Percentiles rank a stretch among this genome's conserved stretches.
These are phyloP conservation scores for Cyprinodon brontotheroides DNA, from an alignment of 2,113 vertebrate genomes.

Conservation along the genomic window DNA sequence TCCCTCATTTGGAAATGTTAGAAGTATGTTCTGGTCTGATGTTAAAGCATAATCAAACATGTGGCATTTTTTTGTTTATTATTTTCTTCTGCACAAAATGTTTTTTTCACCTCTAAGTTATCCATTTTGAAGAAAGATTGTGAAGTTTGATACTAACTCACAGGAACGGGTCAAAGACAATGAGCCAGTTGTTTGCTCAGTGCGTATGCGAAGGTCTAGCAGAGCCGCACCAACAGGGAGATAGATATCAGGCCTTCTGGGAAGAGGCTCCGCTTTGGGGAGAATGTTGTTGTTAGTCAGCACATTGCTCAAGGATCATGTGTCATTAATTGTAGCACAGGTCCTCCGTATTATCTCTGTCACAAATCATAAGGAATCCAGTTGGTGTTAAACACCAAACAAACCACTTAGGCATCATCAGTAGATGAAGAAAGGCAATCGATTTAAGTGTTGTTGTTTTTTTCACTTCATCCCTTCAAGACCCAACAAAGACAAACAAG, in stretches of 20 bases:
- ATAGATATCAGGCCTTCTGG: conserved; percentile 5
- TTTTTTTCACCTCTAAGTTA: neutral
- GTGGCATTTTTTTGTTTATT: neutral
- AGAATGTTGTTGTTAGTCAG: conserved; percentile 12
- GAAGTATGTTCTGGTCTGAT: neutral
- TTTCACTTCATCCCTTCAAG: too few relatives aligned
- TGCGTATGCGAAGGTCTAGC: neutral
- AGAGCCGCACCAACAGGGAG: conserved; percentile 7
- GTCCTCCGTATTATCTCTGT: neutral
- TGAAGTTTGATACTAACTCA: neutral
- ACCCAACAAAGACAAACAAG: too few relatives aligned
- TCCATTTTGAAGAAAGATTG: neutral
- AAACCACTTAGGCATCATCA: too few relatives aligned
- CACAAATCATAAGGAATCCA: too few relatives aligned
- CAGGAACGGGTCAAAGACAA: neutral
- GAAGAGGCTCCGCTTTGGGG: conserved; percentile 3
- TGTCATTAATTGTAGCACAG: neutral
- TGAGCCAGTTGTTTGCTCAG: conserved; percentile 1
- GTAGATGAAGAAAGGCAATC: too few relatives aligned
- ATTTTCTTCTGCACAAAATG: neutral
- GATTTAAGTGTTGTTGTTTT: too few relatives aligned
- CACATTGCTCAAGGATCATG: conserved; percentile 6
- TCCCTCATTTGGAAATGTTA: neutral
- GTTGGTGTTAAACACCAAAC: neutral
- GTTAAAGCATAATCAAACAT: neutral